Base-by-base conservation (phyloP, 2,113 vertebrate genomes). In the Thunnus maccoyii region DNA sequence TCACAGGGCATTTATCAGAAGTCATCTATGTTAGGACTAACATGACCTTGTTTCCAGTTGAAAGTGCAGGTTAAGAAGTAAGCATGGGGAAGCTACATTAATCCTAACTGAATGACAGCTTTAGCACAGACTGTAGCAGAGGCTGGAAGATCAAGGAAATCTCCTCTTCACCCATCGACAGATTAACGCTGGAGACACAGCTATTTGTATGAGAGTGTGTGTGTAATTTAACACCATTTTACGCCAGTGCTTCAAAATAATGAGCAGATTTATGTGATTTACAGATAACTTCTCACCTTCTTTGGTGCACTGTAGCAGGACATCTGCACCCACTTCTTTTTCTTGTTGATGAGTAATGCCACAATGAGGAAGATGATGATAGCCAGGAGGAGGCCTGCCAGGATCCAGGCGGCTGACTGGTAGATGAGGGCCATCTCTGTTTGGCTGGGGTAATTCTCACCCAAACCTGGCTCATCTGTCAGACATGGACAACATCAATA, bases 281-380 rank as follows among this genome's bases (percentile, higher is more conserved):
- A 67, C 47, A 22, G 55, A 56, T 5, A 55, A 17, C 9, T 2
- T 54, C 88, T 91, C 67, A 96, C 96, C 95, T 96, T 96, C 87
- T 94, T 96, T 44, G 96, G 95, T 12, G 96, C 94, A 10, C 93
- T 93, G 85, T 96, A 96, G 88, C 95, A 96, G 52, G 95, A 95
- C 95, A 96, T 96, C 92, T 96, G 95, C 72, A 96, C 91, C 92
- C 95, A 96, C 65, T 94, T 94, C 92, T 95, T 96, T 64, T 95
- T 96, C 88, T 90, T 93, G 90, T 95, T 96, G 74, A 96, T 70
- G 48, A 96, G 89, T 20, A 96, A 61, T 0, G 91, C 94, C 55
- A 94, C 92, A 0, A 93, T 75, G 52, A 96, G 86, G 86, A 96
- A 95, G 73, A 96, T 90, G 69, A 96, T 88, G 32, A 96, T 94